Conservation (phyloP, 2,113 vertebrate species). For the Sebastes fasciatus region DNA sequence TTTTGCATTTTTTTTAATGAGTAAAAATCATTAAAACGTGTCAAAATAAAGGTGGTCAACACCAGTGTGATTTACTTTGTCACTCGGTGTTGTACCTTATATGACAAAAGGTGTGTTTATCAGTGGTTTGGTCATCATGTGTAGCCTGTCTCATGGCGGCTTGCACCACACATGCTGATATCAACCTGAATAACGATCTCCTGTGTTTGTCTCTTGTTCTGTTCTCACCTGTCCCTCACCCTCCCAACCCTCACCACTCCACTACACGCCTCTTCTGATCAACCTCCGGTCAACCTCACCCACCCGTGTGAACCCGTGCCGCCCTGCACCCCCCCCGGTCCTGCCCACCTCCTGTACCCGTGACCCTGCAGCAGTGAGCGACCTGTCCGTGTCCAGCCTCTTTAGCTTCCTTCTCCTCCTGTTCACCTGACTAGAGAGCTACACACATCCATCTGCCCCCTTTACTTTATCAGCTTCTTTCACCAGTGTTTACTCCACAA, state of each 20-base stretch:
- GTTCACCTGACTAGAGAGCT: conserved; percentile 47
- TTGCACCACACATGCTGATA: conserved; percentile 74
- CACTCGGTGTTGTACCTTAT: conserved; percentile 25
- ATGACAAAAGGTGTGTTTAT: conserved; percentile 39
- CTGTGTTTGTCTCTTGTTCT: conserved; percentile 82
- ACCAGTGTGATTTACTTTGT: conserved; percentile 12
- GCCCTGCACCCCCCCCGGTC: conserved; percentile 52
- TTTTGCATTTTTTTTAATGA: conserved; percentile 68
- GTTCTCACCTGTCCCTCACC: conserved; percentile 74
- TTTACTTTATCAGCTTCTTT: conserved; percentile 25
- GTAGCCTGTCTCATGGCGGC: conserved; percentile 58
- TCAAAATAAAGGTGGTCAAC: conserved; percentile 57
- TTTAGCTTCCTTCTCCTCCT: conserved; percentile 55
- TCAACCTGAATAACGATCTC: conserved; percentile 84
- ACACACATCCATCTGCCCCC: conserved; percentile 36
- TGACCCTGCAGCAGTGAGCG: conserved; percentile 75
- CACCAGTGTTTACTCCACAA: conserved; percentile 39
- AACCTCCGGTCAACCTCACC: conserved; percentile 59
- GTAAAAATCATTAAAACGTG: conserved; percentile 67
- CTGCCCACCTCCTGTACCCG: conserved; percentile 20
- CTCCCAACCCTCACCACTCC: conserved; percentile 39
- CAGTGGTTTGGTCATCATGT: conserved; percentile 61
- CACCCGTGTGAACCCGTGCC: conserved; percentile 53
- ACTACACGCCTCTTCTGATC: conserved; percentile 61
- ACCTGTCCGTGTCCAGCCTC: conserved; percentile 60